phyloP scores from a whole-genome alignment of 1,140 invertebrate genomes.

The Brachystomella parvula region DNA sequence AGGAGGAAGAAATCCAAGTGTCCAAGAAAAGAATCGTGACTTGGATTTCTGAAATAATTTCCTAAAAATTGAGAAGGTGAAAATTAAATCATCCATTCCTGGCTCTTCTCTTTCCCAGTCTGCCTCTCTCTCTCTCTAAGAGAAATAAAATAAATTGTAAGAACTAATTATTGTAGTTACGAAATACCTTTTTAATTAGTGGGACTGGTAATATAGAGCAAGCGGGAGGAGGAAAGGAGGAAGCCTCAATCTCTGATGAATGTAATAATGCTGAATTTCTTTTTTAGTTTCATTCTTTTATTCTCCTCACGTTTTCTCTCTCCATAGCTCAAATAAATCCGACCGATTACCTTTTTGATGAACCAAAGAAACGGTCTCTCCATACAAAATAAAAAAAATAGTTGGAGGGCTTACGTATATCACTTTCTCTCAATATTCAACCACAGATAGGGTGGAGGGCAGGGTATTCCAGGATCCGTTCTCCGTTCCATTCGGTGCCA shows the following conservation, averaged over 20 bases:
- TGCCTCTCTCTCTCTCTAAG: neutral
- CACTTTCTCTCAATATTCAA: too few species aligned
- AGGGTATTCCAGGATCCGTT: too few species aligned
- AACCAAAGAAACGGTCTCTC: constrained; percentile 36
- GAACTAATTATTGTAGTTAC: neutral
- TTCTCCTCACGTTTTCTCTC: constrained; percentile 34
- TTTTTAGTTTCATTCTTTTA: too few species aligned
- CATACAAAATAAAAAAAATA: constrained; percentile 30
- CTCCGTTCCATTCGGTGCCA: too few species aligned
- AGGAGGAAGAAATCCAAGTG: neutral
- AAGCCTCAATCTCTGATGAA: constrained; percentile 39
- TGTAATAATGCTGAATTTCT: constrained; percentile 36
- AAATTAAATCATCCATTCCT: constrained; percentile 32
- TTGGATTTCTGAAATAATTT: constrained; percentile 17
- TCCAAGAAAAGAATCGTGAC: constrained; percentile 30
- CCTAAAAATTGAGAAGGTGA: constrained; percentile 19
- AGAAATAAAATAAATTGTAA: neutral
- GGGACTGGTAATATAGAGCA: neutral
- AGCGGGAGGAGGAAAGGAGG: constrained; percentile 23
- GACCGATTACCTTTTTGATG: constrained; percentile 38
- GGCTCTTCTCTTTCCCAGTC: neutral
- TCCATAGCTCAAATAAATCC: constrained; percentile 37
- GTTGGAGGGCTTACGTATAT: too few species aligned
- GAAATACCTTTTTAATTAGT: neutral
- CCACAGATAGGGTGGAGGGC: too few species aligned